Conservation (phyloP, 2,888 invertebrate species). For the Chouioia cunea region DNA sequence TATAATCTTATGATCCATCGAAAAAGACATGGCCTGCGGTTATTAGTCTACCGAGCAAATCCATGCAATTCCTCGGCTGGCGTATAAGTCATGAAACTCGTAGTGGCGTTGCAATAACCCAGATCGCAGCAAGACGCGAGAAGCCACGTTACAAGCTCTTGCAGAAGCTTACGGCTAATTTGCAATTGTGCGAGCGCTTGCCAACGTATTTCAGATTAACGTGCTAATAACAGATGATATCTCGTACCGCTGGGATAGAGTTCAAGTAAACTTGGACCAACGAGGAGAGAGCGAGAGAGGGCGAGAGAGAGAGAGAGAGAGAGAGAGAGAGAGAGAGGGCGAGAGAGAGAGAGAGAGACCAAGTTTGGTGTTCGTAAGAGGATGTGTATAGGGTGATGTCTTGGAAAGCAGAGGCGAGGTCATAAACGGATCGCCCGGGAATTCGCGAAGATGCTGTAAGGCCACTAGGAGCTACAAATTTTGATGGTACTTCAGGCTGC, state of each 20-base stretch:
- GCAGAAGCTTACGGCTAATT: slow-evolving; percentile 54
- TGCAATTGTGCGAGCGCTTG: slow-evolving; percentile 52
- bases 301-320: neutral
- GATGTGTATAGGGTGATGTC: slow-evolving; percentile 18
- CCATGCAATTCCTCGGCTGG: slow-evolving; percentile 25
- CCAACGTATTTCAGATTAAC: slow-evolving; percentile 61
- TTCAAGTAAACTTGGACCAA: slow-evolving; percentile 57
- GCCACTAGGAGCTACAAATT: slow-evolving; percentile 56
- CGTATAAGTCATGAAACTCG: slow-evolving; percentile 26
- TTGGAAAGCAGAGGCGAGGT: slow-evolving; percentile 27
- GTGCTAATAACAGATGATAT: slow-evolving; percentile 63
- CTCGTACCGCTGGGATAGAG: slow-evolving; percentile 57
- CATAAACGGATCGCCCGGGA: slow-evolving; percentile 56
- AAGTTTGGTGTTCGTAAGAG: slow-evolving; percentile 1
- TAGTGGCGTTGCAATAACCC: neutral
- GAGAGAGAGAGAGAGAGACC: neutral
- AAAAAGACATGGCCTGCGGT: slow-evolving; percentile 29
- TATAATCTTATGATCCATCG: slow-evolving; percentile 41
- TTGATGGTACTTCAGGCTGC: slow-evolving; percentile 57
- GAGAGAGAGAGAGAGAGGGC: neutral
- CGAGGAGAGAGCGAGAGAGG: neutral
- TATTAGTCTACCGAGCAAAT: slow-evolving; percentile 35
- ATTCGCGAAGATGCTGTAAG: slow-evolving; percentile 46
- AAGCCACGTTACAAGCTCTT: neutral
- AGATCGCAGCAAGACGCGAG: neutral